These are phyloP conservation scores for Nomada hirtipes DNA, from an alignment of 2,888 invertebrate genomes.

Conservation along the genomic window DNA sequence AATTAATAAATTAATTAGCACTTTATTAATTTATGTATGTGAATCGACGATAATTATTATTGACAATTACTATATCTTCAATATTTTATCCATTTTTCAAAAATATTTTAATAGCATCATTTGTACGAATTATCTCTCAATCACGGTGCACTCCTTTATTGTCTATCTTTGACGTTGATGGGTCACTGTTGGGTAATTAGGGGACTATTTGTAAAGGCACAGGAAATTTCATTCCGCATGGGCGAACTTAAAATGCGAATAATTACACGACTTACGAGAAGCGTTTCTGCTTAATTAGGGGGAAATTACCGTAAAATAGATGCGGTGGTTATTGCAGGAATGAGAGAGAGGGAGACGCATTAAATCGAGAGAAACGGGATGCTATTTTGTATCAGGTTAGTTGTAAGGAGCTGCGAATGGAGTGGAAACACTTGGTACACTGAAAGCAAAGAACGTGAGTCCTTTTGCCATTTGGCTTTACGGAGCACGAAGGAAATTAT, in stretches of 20 bases:
- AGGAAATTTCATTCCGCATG: slow-evolving; percentile 11
- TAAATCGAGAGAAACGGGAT: slow-evolving; percentile 14
- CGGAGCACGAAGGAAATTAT: slow-evolving; percentile 28
- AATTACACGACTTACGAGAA: slow-evolving; percentile 15
- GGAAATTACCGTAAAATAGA: slow-evolving; percentile 13
- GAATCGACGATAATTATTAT: no score
- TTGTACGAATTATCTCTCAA: neutral
- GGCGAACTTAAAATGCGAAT: slow-evolving; percentile 37
- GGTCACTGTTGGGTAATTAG: slow-evolving; percentile 13
- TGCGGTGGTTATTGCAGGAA: slow-evolving; percentile 1
- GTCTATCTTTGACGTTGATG: no score
- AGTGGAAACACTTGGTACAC: slow-evolving; percentile 30
- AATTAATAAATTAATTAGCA: no score
- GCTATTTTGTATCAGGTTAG: slow-evolving; percentile 20
- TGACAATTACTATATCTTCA: no score
- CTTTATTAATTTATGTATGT: no score
- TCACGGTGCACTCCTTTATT: neutral
- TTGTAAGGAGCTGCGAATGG: slow-evolving; percentile 10
- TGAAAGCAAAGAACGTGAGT: slow-evolving; percentile 26
- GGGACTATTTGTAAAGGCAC: slow-evolving; percentile 17
- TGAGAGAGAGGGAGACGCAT: slow-evolving; percentile 2
- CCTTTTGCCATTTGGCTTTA: slow-evolving; percentile 40
- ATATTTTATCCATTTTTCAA: no score
- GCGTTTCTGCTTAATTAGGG: slow-evolving; percentile 36
- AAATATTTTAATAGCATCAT: no score